Evolutionary conservation across 2,888 invertebrate genomes (phyloP), one percentile per base, ranked within the genome.

Genomic region (Cinara cedri): DNA sequence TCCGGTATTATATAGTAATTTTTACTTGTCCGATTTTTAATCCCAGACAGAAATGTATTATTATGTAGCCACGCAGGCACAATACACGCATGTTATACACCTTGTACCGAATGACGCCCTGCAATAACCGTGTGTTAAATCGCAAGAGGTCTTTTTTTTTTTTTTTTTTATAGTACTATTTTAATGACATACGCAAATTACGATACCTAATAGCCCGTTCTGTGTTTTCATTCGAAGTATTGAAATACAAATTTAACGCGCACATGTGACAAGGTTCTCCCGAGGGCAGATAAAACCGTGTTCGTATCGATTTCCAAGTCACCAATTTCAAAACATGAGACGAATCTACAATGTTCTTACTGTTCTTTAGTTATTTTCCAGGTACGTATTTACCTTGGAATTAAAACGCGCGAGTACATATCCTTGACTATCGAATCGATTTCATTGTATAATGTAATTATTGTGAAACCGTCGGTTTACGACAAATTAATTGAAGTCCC

Each of bases 361-460:
- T n/a, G 13, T 68, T 63, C 8, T 66, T 21, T 49, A n/a, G 24
- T 66, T 46, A 11, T 24, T 24, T 62, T 62, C 16, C 26, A 34
- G 34, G 34, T 34, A 34, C 6, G 11, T n/a, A 51, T 42, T 51
- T 63, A n/a, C 65, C 44, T 75, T 75, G 63, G 24, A 55, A 55
- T 55, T 55, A 4, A 75, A 75, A 66, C 65, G 21, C 21, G 10
- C 9, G 51, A 26, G 3, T 46, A n/a, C 42, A 6, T 63, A 49
- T 62, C 62, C 72, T 74, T 74, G 72, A 21, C 16, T 42, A 55
- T 26, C 34, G 19, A 62, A 62, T 34, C 26, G 49, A 72, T 72
- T 72, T 34, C 49, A 34, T 16, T 42, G 46, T 19, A 26, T 26
- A 60, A 16, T 21, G 24, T 16, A n/a, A 34, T 51, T 34, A 34